A percentile compares a stretch with the other conserved stretches of the same genome.
phyloP scores from a whole-genome alignment of 2,113 vertebrate species.

The Thunnus maccoyii region DNA sequence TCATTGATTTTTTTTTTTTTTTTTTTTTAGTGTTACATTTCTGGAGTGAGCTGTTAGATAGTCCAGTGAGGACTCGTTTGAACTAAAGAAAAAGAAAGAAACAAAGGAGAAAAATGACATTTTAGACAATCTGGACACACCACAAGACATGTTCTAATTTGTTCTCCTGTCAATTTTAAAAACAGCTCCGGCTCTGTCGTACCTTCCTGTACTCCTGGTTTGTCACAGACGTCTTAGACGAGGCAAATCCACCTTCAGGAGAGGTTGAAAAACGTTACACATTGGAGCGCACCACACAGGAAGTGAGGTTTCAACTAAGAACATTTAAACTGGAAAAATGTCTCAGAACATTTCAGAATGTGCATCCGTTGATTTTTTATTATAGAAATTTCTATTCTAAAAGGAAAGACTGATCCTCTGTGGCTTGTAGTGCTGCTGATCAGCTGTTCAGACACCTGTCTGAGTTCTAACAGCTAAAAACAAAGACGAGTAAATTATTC shows the following conservation, averaged over 20 bases:
- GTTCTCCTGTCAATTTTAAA: constrained; percentile 5
- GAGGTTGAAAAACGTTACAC: background rate
- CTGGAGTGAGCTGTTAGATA: constrained; percentile 38
- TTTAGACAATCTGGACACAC: constrained; percentile 15
- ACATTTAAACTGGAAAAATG: constrained; percentile 18
- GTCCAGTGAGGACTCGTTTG: constrained; percentile 12
- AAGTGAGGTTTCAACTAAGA: background rate
- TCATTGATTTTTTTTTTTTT: constrained; percentile 25
- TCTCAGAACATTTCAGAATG: background rate
- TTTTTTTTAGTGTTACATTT: constrained; percentile 28
- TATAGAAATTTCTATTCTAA: constrained; percentile 2
- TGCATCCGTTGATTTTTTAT: background rate
- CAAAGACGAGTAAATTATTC: background rate
- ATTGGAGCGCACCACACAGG: background rate
- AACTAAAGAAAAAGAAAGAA: constrained; percentile 10
- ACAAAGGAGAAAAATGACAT: background rate
- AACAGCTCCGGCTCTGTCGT: background rate
- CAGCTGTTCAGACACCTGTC: constrained; percentile 5
- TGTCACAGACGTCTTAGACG: background rate
- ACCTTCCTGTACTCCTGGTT: background rate
- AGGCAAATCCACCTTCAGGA: background rate
- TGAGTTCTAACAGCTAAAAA: background rate
- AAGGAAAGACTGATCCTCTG: background rate
- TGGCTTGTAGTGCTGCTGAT: constrained; percentile 29
- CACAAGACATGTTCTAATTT: background rate